Evolutionary conservation across 2,888 invertebrate genomes (phyloP), one percentile per base, ranked within the genome.

Genomic region (Atethmia centrago): DNA sequence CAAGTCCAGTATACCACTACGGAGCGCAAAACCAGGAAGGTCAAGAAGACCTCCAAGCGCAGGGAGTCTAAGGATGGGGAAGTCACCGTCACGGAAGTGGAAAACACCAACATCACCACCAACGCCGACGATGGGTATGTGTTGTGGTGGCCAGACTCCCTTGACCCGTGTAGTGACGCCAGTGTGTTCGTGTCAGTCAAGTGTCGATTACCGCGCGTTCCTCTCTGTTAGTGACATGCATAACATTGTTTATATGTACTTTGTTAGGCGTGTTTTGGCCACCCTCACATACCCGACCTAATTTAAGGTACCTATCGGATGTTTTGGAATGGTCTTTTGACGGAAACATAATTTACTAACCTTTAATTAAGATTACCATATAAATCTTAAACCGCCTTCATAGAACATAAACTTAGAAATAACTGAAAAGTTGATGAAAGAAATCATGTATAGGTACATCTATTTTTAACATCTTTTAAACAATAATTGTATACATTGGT

Each of bases 1-100:
- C 98, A 98, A 97, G 98, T 98, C 97, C 98, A 98, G 95, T 98
- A 97, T 94, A 98, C 98, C 93, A 97, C 98, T 93, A 98, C 98
- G 91, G 98, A 98, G 96, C 97, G 98, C 94, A 98, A 98, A 95
- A 99, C 98, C 97, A 98, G 98, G 96, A 99, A 98, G 97, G 98
- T 98, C 97, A 97, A 98, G 89, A 97, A 98, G 93, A 97, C 98
- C 92, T 97, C 98, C 90, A 97, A 98, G 95, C 97, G 98, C 93
- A 98, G 98, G 95, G 97, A 97, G 92, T 97, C 97, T 84, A 97
- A 97, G 93, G 97, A 97, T 92, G 97, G 97, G 91, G 98, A 98
- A 95, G 97, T 98, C 94, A 97, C 98, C 95, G 98, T 98, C 95
- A 98, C 98, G 90, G 98, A 98, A 96, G 94, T 98, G 93, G 97